Evolutionary conservation across 2,888 invertebrate species (phyloP), one percentile per base, ranked within the genome.

Genomic region (Stenoptilia bipunctidactyla): DNA sequence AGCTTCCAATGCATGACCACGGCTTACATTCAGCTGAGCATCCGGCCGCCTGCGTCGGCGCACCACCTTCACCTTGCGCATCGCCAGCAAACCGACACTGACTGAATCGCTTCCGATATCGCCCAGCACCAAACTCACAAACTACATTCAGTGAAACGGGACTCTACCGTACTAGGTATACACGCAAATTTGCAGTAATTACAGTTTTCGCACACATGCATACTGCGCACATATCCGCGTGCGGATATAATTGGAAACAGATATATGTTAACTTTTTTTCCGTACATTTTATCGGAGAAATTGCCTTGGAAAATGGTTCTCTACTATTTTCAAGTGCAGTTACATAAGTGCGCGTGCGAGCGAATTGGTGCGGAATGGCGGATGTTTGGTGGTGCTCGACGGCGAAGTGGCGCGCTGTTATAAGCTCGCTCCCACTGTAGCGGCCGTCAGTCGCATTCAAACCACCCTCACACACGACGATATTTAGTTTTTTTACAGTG

Each of bases 341-440:
- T 84, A 85, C 79, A 56, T 85, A 84, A 85, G 83, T 67, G 61
- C 74, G 80, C 77, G 79, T 82, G 80, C 70, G 56, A 65, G 72
- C 72, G 84, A 84, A 84, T 70, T 82, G 71, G 84, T 82, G 85
- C 85, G 80, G 85, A 85, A 85, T 83, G 71, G 82, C 85, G 84
- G 85, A 85, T 84, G 80, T 79, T 75, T 72, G 77, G 73, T 76
- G 77, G 73, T 72, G 76, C 73, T 68, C 72, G 66, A 70, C 77
- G 77, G 63, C 61, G 66, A 71, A 69, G 74, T 72, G 71, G 70
- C 69, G 71, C 71, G 62, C 75, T 62, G 75, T 79, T 85, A 85
- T 84, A 85, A 84, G 72, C 69, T 70, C 74, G 73, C 67, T 62
- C 71, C 66, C 64, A 64, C 62, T 59, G 59, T 69, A 66, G 55